phyloP scores from a whole-genome alignment of 1,140 invertebrate species.

The Drosophila athabasca region DNA sequence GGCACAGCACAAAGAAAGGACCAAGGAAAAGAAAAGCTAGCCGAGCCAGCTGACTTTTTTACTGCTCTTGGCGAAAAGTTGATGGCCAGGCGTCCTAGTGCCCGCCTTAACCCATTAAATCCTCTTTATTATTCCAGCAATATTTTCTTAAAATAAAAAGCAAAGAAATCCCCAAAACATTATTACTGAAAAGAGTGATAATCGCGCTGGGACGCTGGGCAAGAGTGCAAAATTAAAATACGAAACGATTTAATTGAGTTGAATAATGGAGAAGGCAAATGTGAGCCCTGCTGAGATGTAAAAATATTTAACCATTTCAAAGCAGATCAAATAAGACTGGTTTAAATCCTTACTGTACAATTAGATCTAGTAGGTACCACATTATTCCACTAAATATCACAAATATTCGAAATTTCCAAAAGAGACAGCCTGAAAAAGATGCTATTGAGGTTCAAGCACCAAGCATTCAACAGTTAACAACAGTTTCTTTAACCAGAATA shows the following conservation, averaged over 20 bases:
- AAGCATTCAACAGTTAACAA: no score
- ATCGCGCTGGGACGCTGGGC: conserved; percentile 8
- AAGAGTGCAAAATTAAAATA: neutral
- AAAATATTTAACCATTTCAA: neutral
- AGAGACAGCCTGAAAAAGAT: no score
- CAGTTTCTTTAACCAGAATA: no score
- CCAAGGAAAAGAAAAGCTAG: conserved; percentile 56
- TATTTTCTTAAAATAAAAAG: conserved; percentile 56
- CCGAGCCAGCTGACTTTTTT: conserved; percentile 65
- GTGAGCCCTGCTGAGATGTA: neutral
- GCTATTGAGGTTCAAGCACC: no score
- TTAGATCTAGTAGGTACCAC: no score
- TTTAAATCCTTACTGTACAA: no score
- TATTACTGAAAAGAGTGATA: conserved; percentile 28
- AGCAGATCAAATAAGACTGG: no score
- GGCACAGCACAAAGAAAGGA: conserved; percentile 32
- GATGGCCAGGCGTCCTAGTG: conserved; percentile 65
- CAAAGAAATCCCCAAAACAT: conserved; percentile 31
- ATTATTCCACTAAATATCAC: no score
- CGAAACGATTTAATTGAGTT: conserved; percentile 12
- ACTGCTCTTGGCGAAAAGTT: conserved; percentile 75
- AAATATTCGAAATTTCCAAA: no score
- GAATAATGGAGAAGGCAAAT: neutral
- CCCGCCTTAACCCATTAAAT: conserved; percentile 76
- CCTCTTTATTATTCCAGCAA: conserved; percentile 63